Conservation (phyloP, 2,888 invertebrate species). For the Melieria crassipennis region DNA sequence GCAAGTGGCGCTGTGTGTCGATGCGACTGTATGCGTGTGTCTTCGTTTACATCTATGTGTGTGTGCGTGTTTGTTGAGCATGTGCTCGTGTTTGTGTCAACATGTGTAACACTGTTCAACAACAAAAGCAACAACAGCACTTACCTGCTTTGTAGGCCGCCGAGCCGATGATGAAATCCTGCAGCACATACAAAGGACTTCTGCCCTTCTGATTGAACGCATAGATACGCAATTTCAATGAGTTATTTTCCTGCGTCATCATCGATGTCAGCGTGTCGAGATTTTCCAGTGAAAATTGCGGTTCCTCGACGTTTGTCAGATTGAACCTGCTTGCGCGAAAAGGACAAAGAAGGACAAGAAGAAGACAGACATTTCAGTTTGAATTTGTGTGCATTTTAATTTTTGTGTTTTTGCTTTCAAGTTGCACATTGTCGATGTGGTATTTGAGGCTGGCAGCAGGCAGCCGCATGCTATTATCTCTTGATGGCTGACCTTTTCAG, state of each 20-base stretch:
- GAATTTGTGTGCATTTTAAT: conserved; percentile 16
- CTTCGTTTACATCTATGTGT: background rate
- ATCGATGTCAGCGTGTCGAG: conserved; percentile 80
- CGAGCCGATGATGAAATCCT: conserved; percentile 78
- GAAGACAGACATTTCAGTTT: conserved; percentile 13
- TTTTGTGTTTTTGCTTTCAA: conserved; percentile 15
- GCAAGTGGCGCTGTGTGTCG: conserved; percentile 9
- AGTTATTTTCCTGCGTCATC: conserved; percentile 82
- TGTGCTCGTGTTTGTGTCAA: conserved; percentile 27
- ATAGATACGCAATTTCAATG: conserved; percentile 79
- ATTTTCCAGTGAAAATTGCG: conserved; percentile 64
- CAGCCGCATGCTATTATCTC: too few species aligned
- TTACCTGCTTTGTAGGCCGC: conserved; percentile 78
- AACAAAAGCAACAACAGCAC: conserved; percentile 38
- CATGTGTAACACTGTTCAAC: background rate
- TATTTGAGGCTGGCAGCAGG: too few species aligned
- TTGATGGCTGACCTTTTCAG: too few species aligned
- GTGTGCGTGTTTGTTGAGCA: background rate
- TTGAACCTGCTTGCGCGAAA: conserved; percentile 56
- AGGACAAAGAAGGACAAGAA: conserved; percentile 29
- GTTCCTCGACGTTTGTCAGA: conserved; percentile 64
- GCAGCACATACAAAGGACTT: conserved; percentile 76
- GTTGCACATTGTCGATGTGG: conserved; percentile 19
- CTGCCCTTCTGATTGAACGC: conserved; percentile 86
- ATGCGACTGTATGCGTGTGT: conserved; percentile 33